Conservation (phyloP, 2,113 vertebrate species). For the Paratilapia polleni region DNA sequence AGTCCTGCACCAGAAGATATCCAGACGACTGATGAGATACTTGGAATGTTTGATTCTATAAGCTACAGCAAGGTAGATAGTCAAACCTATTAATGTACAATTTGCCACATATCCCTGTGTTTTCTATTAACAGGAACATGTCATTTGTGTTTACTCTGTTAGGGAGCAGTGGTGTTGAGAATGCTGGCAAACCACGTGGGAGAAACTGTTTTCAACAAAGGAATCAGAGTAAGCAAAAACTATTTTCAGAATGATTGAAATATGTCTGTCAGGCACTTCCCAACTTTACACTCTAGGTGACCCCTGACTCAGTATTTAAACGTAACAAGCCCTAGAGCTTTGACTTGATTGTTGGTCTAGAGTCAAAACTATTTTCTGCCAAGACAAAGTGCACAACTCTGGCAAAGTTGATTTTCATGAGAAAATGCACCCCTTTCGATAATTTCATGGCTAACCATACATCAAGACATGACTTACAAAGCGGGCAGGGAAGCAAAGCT, state of each 20-base stretch:
- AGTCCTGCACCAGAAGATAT: constrained; percentile 28
- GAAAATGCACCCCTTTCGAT: neutral
- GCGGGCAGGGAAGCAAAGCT: neutral
- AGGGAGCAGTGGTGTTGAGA: constrained; percentile 78
- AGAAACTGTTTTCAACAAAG: constrained; percentile 52
- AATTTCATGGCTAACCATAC: neutral
- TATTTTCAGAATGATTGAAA: neutral
- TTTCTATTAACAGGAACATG: neutral
- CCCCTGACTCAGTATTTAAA: neutral
- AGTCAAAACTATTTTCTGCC: neutral
- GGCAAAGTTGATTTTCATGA: neutral
- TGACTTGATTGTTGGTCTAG: neutral
- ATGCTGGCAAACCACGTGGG: constrained; percentile 71
- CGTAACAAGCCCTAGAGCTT: neutral
- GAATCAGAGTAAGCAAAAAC: constrained; percentile 65
- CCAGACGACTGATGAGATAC: constrained; percentile 45
- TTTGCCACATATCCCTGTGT: neutral
- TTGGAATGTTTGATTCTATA: constrained; percentile 68
- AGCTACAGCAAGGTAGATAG: constrained; percentile 75
- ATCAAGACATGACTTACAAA: neutral
- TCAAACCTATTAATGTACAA: neutral
- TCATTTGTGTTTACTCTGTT: neutral
- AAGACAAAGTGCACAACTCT: neutral
- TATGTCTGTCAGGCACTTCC: neutral
- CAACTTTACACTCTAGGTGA: neutral